Conservation (phyloP, 2,113 vertebrate species). For the Todiramphus saurophagus region DNA sequence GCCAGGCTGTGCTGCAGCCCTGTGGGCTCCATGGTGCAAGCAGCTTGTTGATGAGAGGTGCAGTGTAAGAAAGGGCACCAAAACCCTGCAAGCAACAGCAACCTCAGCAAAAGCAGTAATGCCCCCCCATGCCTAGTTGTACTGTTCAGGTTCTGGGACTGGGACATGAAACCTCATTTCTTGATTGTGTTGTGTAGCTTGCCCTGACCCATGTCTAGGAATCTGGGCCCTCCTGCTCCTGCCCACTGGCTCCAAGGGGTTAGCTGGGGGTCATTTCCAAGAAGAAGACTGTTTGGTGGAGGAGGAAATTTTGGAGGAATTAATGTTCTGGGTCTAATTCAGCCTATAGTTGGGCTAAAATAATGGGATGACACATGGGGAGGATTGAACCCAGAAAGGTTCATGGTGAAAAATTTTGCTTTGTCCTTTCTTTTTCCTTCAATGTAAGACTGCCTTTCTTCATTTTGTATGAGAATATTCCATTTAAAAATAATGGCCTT, state of each 20-base stretch:
- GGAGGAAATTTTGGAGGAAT: background rate
- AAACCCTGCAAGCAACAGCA: background rate
- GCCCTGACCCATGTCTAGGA: accelerated
- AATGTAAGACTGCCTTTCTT: background rate
- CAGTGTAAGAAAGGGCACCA: background rate
- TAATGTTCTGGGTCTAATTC: background rate
- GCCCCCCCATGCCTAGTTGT: background rate
- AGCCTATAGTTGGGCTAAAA: background rate
- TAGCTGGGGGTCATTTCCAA: background rate
- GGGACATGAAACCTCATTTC: background rate
- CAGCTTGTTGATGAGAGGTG: background rate
- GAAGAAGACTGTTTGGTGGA: background rate
- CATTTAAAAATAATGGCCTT: background rate
- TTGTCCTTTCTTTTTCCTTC: background rate
- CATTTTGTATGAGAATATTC: background rate
- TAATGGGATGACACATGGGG: too few relatives aligned
- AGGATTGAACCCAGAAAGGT: background rate
- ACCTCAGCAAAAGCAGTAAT: background rate
- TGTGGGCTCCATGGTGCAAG: accelerated
- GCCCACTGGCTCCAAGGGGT: accelerated
- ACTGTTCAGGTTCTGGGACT: background rate
- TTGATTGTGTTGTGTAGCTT: background rate
- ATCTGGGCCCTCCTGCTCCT: background rate
- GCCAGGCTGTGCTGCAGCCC: background rate
- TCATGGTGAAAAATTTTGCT: background rate